phyloP scores from a whole-genome alignment of 2,113 vertebrate species.

The Emydura subglobosa region DNA sequence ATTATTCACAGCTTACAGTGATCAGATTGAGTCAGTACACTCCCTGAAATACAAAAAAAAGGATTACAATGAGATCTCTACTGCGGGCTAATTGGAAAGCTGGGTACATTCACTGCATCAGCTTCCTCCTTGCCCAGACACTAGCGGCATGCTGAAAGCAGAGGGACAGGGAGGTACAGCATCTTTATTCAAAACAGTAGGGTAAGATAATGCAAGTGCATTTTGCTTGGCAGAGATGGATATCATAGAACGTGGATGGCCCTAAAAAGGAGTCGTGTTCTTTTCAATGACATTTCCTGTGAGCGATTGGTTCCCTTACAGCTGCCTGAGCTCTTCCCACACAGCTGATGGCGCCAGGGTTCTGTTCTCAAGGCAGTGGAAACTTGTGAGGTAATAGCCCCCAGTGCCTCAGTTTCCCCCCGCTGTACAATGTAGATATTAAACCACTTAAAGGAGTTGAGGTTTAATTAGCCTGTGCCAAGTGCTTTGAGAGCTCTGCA shows the following conservation, averaged over 20 bases:
- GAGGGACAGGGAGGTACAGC: fast-evolving
- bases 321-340: neutral
- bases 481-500: neutral
- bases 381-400: neutral
- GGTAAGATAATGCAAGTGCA: neutral
- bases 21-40: fast-evolving
- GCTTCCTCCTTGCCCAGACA: fast-evolving
- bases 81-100: fast-evolving
- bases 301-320: neutral
- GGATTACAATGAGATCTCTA: neutral
- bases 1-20: neutral
- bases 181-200: neutral
- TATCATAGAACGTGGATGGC: neutral
- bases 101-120: neutral
- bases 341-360: neutral
- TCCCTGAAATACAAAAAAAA: neutral
- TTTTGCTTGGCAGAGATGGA: neutral
- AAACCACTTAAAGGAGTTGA: fast-evolving
- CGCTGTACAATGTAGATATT: neutral
- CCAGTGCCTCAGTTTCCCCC: neutral
- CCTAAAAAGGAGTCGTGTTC: neutral
- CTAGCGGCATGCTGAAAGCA: neutral
- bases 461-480: fast-evolving
- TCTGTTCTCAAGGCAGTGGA: neutral
- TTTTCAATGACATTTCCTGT: neutral